Base-by-base conservation (phyloP, 2,797 vertebrate genomes). In the Synanceia verrucosa region DNA sequence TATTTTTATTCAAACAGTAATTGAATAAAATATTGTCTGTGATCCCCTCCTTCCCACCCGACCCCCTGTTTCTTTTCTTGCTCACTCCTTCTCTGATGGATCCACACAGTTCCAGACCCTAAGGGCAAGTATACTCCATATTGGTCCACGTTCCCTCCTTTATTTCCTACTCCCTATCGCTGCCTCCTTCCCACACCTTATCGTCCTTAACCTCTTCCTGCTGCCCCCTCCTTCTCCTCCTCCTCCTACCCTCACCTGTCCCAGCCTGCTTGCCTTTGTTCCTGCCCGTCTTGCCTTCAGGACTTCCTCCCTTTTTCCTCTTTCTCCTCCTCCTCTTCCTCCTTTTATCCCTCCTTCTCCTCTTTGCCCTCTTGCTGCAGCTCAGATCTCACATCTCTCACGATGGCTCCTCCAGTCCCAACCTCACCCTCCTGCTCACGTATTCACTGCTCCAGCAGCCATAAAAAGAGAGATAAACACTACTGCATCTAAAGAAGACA, bases 1-100 rank as follows among this genome's bases (percentile, higher is more conserved):
- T 99, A 99, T 99, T 99, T 99, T 99, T 98, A 99, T 99, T 99
- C 98, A 99, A 99, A 96, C 91, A 89, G 93, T 96, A 91, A 98
- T 99, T 99, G 97, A 99, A 99, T 99, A 99, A 99, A 99, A 99
- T 99, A 99, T 99, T 99, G 97, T 99, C 95, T 99, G 97, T 99
- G 96, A 98, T 94, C 96, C 95, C 96, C 95, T 92, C 97, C 95
- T 93, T 94, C 94, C 96, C 93, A 94, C 94, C 95, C 94, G 86
- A 89, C 71, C 93, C 96, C 94, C 94, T 96, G 96, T 98, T 97
- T 97, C 95, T 96, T 98, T 97, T 99, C 97, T 96, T 99, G 97
- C 96, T 97, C 96, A 95, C 97, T 96, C 95, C 96, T 94, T 97
- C 97, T 99, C 95, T 98, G 97, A 97, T 95, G 97, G 98, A 99